Evolutionary conservation across 2,113 vertebrate genomes (phyloP), one percentile per base, ranked within the genome.

Genomic region (Anhinga rufa): DNA sequence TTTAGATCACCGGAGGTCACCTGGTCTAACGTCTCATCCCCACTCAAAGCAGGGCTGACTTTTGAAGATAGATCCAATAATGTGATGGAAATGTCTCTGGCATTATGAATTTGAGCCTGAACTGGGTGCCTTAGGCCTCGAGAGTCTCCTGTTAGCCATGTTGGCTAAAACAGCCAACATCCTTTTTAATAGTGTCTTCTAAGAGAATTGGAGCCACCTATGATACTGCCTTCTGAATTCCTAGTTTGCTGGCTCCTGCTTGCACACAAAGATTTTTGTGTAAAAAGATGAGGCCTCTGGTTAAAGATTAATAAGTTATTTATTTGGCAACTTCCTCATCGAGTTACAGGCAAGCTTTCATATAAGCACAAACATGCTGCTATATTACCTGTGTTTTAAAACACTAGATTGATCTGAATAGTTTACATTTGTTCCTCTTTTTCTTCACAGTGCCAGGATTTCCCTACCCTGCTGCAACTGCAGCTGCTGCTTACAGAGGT

Each of bases 401-500:
- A 2, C 1, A 1, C 3, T 10, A 12, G 29, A 2, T 25, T 54
- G 24, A 49, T 14, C 8, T 11, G 51, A 64, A 17, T 44, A 1
- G 7, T 31, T 28, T 26, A 2, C 61, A 7, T 88, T 91, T 72
- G 13, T 24, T 68, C 42, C 28, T 94, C 64, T n/a, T 24, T 48
- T 82, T 34, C 14, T 81, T 70, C 17, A 2, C 96, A 99, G 99
- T 99, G 98, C 99, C 99, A 95, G 99, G 99, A 96, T 99, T 99
- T 96, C 99, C 99, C 32, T 99, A 99, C 97, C 99, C 99, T 96
- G 98, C 99, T 42, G 99, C 99, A 28, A 99, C 98, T 13, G 99
- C 99, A 3, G 99, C 98, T 20, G 99, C 99, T 29, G 99, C 99
- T 0, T 99, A 99, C 98, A 98, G 99, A 98, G 99, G 99, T 90